Base-by-base conservation (phyloP, 2,888 invertebrate genomes). In the Parascotia fuliginaria region DNA sequence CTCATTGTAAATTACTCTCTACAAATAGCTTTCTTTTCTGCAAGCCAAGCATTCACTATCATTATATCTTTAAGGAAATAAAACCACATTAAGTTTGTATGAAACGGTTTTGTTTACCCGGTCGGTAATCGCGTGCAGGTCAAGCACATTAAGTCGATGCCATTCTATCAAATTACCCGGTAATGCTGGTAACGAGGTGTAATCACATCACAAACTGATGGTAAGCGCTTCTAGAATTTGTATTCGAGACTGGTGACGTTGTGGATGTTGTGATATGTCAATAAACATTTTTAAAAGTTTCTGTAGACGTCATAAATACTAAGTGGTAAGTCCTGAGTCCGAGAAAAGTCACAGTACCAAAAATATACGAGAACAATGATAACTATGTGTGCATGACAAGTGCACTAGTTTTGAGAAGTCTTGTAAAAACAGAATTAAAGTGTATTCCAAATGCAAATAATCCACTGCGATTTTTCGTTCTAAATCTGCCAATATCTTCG, bases 101-200 rank as follows among this genome's bases (percentile, higher is more conserved):
- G 6, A 31, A 32, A n/a, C 16, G 12, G 14, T 32, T 11, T 31
- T 16, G 32, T 27, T n/a, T 37, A 31, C n/a, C 38, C 31, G n/a
- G 0, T 14, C 16, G 33, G n/a, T 11, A 44, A 13, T 47, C 24
- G 52, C 38, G 41, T 54, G 49, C 29, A 39, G 1, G 16, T 2
- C 27, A 9, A 34, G n/a, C 34, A 15, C n/a, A 45, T 45, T 31
- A 45, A 15, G 38, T 9, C 1, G 0, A 24, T 45, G 29, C 19
- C 29, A 41, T 42, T 43, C 31, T 27, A 13, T 9, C 39, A 45
- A 50, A 50, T 46, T 28, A 41, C 27, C 36, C 46, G 19, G 29
- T 41, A 49, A 48, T 31, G 19, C 19, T 12, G 11, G 34, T 40
- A 34, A 43, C 41, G 37, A 14, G 19, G 13, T 16, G 39, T 39